Evolutionary conservation across 64 coral and sea anemone genomes (phyloP), one percentile per base, ranked within the genome.

Genomic region (Trachythela sp.): DNA sequence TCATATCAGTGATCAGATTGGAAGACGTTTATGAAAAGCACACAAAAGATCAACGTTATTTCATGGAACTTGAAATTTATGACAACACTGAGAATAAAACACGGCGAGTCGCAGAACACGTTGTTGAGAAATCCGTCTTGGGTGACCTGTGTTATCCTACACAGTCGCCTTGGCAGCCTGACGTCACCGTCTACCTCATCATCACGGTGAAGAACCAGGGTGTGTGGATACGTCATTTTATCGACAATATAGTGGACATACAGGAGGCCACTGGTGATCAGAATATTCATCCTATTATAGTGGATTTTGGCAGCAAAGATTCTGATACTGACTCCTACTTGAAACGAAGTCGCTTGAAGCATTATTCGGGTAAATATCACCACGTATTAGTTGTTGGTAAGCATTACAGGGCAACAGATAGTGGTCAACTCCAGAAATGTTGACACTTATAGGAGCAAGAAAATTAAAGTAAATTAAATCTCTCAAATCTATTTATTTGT

Each of bases 261-360:
- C 68, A 75, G 15, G 27, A 43, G 14, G 39, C 14, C 39, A 80
- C 39, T 5, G 36, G 26, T 27, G 88, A 89, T 83, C 36, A 89
- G 22, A 41, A 36, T 76, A 29, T 89, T 15, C 38, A 83, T 14
- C 9, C 76, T 48, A 89, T 89, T 24, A 30, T 89, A 3, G 88
- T 83, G 4, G 72, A 89, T 80, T 89, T 75, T 80, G 88, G 88
- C 43, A 89, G 71, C 48, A 83, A 80, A 48, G 67, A 41, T n/a
- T 22, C 49, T 22, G 48, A 17, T 27, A 27, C 40, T 2, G 70
- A 80, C 68, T 9, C 71, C 2, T 60, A 89, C 24, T 83, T 89
- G 13, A 83, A 41, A 38, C 20, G 30, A 2, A 80, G 30, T 41
- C 48, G 76, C 26, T 31, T 36, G 27, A 75, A 64, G 15, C 7